phyloP scores from a whole-genome alignment of 1,140 invertebrate species.

The Platyscapa corneri region DNA sequence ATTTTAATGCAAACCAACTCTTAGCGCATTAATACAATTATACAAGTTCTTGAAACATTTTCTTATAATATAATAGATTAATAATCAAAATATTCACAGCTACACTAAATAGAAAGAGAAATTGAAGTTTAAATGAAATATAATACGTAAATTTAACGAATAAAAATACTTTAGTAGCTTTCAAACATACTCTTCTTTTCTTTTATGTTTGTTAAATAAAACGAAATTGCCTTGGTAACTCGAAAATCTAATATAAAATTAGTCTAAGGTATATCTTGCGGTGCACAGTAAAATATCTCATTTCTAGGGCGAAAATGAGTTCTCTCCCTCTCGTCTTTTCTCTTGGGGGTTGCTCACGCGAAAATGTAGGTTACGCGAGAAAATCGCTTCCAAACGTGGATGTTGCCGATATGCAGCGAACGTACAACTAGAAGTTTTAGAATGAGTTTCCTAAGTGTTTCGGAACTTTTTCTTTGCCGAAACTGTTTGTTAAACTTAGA shows the following conservation, averaged over 20 bases:
- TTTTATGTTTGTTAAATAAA: constrained; percentile 7
- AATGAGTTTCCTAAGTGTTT: constrained; percentile 48
- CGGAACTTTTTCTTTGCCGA: constrained; percentile 19
- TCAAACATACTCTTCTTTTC: background rate
- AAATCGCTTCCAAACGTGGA: constrained; percentile 17
- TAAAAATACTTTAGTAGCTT: background rate
- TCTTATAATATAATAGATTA: background rate
- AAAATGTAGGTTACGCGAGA: constrained; percentile 44
- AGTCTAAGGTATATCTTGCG: constrained; percentile 10
- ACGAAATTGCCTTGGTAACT: constrained; percentile 13
- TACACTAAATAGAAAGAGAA: background rate
- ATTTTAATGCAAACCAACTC: background rate
- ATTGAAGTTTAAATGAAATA: background rate
- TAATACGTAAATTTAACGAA: background rate
- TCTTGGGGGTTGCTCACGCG: constrained; percentile 1
- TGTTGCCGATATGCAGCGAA: background rate
- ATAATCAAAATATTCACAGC: background rate
- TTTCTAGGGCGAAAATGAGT: constrained; percentile 47
- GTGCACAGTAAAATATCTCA: constrained; percentile 27
- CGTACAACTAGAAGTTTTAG: constrained; percentile 38
- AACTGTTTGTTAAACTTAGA: constrained; percentile 50
- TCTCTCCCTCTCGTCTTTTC: background rate
- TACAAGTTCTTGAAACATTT: background rate
- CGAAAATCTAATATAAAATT: constrained; percentile 42
- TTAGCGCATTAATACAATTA: background rate